Percentiles rank a stretch among this genome's conserved stretches.
These are phyloP conservation scores for Phaethon lepturus DNA, from an alignment of 2,113 vertebrate genomes.

Conservation along the genomic window DNA sequence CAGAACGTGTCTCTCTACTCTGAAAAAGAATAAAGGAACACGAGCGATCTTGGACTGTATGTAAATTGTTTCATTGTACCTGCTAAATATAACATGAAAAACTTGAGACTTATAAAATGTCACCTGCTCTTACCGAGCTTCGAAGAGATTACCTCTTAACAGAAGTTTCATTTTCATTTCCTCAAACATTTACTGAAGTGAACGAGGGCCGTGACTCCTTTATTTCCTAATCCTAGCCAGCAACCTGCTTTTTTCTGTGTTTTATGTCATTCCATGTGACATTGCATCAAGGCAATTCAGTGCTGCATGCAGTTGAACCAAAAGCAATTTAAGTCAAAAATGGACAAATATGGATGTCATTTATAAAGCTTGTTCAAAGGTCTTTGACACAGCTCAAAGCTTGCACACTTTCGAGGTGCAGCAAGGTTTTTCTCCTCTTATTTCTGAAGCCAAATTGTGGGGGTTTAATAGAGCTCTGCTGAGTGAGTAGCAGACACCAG, in stretches of 20 bases:
- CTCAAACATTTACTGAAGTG: conserved; percentile 68
- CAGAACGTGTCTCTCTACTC: background rate
- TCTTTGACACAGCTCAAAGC: conserved; percentile 71
- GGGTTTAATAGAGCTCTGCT: conserved; percentile 30
- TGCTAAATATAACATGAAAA: conserved; percentile 61
- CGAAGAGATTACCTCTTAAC: conserved; percentile 71
- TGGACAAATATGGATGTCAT: conserved; percentile 79
- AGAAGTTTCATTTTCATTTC: conserved; percentile 74
- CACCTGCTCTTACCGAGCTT: conserved; percentile 66
- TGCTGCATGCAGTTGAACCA: conserved; percentile 66
- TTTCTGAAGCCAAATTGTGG: background rate
- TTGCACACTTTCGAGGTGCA: background rate
- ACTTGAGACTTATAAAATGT: conserved; percentile 68
- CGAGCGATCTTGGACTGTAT: background rate
- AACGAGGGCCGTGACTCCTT: conserved; percentile 66
- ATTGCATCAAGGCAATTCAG: conserved; percentile 70
- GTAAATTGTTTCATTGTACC: conserved; percentile 73
- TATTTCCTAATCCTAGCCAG: conserved; percentile 68
- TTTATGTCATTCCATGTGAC: conserved; percentile 73
- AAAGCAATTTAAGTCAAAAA: conserved; percentile 81
- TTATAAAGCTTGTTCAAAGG: conserved; percentile 75
- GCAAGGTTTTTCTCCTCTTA: background rate
- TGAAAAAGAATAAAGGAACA: background rate
- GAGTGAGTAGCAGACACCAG: background rate
- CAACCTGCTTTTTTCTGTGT: conserved; percentile 65